phyloP scores from a whole-genome alignment of 1,140 invertebrate species.

The Megalopta genalis region DNA sequence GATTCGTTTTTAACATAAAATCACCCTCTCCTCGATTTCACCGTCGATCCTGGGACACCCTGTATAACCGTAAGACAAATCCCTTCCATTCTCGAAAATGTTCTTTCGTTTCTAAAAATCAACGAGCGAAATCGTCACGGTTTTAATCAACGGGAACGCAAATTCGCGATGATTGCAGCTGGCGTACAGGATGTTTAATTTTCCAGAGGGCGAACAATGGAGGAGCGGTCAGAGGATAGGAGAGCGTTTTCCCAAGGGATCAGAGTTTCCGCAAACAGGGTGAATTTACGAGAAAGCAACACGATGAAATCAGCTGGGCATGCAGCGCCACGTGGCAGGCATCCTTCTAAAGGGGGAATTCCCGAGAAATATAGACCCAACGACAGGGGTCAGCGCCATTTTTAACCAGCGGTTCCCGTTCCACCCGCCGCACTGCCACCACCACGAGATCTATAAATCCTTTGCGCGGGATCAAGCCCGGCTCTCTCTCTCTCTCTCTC shows the following conservation, averaged over 20 bases:
- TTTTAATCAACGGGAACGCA: too few species aligned
- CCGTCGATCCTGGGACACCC: too few species aligned
- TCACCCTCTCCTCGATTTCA: too few species aligned
- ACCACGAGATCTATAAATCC: conserved; percentile 57
- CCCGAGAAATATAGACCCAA: conserved; percentile 67
- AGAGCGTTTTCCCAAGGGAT: background rate
- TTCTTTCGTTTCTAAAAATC: too few species aligned
- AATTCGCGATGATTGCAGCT: too few species aligned
- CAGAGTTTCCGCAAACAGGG: conserved; percentile 32
- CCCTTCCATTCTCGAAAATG: too few species aligned
- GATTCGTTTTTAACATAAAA: too few species aligned
- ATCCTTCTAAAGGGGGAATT: conserved; percentile 58
- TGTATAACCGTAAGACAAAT: too few species aligned
- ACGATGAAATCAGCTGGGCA: conserved; percentile 59
- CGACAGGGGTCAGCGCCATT: conserved; percentile 70
- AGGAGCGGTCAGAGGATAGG: too few species aligned
- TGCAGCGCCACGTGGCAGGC: conserved; percentile 68
- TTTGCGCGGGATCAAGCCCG: conserved; percentile 46
- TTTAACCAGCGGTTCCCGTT: conserved; percentile 57
- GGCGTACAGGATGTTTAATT: too few species aligned
- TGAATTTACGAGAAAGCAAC: conserved; percentile 49
- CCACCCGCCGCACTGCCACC: background rate
- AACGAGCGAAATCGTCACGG: too few species aligned
- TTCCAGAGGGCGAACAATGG: background rate
- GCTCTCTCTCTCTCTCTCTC: too few species aligned